Percentiles rank a stretch among this genome's conserved stretches.
These are phyloP conservation scores for Pseudocheirus occidentalis DNA, from an alignment of 2,797 vertebrate genomes.

Conservation along the genomic window DNA sequence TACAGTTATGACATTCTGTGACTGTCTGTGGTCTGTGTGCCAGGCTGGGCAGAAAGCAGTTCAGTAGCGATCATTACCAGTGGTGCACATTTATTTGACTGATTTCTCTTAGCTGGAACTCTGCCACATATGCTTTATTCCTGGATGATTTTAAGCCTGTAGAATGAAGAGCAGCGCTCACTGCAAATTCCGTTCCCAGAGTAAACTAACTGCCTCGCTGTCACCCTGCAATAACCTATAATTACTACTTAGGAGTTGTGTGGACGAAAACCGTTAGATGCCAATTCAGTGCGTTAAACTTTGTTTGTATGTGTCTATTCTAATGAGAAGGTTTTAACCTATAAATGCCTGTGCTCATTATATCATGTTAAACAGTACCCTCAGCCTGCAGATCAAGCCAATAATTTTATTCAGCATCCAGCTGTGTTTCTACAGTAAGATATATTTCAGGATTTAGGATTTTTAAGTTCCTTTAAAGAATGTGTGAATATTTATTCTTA, in stretches of 20 bases:
- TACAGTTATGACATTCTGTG: not conserved
- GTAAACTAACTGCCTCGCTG: conserved; percentile 63
- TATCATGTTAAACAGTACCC: conserved; percentile 67
- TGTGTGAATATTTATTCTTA: not conserved
- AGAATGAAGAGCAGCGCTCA: conserved; percentile 50
- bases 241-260: conserved; percentile 68
- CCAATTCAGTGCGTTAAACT: conserved; percentile 73
- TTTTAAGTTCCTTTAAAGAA: conserved; percentile 33
- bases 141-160: conserved; percentile 46
- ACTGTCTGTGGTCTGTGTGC: not conserved
- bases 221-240: conserved; percentile 72
- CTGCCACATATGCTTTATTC: not conserved
- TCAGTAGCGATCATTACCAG: not conserved
- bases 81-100: not conserved
- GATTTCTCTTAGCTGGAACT: conserved; percentile 14
- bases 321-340: conserved; percentile 75
- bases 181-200: conserved; percentile 61
- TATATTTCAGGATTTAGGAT: conserved; percentile 65
- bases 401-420: conserved; percentile 67
- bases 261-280: conserved; percentile 66
- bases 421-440: conserved; percentile 9
- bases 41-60: not conserved
- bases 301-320: conserved; percentile 75
- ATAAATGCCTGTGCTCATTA: conserved; percentile 70
- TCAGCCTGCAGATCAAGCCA: conserved; percentile 60